Evolutionary conservation across 2,113 vertebrate species (phyloP), one percentile per base, ranked within the genome.

Genomic region (Pyxicephalus adspersus): DNA sequence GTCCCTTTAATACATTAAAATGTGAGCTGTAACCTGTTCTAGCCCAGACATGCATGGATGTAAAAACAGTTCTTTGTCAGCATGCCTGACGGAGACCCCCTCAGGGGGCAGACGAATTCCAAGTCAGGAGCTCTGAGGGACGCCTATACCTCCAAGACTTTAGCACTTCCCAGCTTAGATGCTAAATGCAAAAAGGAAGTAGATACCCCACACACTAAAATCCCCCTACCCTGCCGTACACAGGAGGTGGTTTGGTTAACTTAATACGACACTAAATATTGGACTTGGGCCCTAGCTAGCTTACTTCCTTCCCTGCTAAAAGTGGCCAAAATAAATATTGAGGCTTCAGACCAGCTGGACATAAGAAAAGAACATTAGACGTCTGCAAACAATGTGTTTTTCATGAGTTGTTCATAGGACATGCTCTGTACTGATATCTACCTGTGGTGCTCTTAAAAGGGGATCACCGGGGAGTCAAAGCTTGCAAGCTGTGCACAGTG

Each of bases 1-100:
- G 79, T 70, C 70, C 67, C 70, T 54, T 74, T 64, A 60, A 64
- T 29, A 71, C 70, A 20, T 64, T 63, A 29, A 75, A n/a, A 81
- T 57, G 70, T 34, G 16, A 65, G 68, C 68, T 55, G 70, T 65
- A 81, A 73, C 79, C 61, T 74, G 26, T 64, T 81, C 79, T 34
- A 57, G 79, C 34, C 61, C 50, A 38, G 79, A 74, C 79, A 65
- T 58, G 79, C 51, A 73, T 38, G 16, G 52, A 63, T 54, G 45
- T 65, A 74, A 81, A 74, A 64, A 61, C 70, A 65, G 68, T 13
- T 73, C 79, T 74, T 81, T 81, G 79, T 81, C 51, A 81, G 64
- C 65, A 28, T 45, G 79, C 70, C 70, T 74, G n/a, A 73, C 3
- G 25, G n/a, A 74, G 79, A 51, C 19, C 68, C 29, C 67, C 79